Evolutionary conservation across 1,140 invertebrate species (phyloP).

Genomic region (Ephestia elutella): DNA sequence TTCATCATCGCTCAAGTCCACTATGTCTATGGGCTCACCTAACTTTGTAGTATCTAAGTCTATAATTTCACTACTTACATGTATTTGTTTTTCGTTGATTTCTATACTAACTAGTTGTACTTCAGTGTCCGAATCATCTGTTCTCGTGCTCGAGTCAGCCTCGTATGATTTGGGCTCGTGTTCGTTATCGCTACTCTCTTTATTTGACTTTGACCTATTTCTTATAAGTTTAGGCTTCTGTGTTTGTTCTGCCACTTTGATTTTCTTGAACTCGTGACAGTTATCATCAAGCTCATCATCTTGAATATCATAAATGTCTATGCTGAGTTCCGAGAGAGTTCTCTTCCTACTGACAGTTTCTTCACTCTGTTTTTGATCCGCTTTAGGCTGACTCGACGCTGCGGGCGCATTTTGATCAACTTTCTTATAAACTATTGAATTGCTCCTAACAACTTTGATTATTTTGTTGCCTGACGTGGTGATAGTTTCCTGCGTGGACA

Average conservation of each 20-base stretch:
- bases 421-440: constrained; percentile 65
- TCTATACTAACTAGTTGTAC: constrained; percentile 57
- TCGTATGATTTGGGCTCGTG: constrained; percentile 19
- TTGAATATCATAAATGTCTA: constrained; percentile 48
- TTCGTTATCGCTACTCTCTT: constrained; percentile 34
- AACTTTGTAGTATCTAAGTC: constrained; percentile 47
- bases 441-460: constrained; percentile 62
- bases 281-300: constrained; percentile 60
- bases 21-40: constrained; percentile 45
- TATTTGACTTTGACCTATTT: constrained; percentile 40
- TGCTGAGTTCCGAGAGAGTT: constrained; percentile 51
- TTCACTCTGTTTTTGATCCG: constrained; percentile 34
- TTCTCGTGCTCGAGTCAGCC: constrained; percentile 22
- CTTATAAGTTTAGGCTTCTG: constrained; percentile 55
- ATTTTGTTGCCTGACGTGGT: constrained; percentile 62
- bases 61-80: constrained; percentile 44
- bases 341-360: constrained; percentile 43
- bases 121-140: constrained; percentile 52
- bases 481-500: constrained; percentile 57
- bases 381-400: constrained; percentile 27
- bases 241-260: constrained; percentile 50
- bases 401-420: constrained; percentile 40
- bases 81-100: constrained; percentile 27
- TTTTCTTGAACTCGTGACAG: constrained; percentile 61
- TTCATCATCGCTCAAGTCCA: constrained; percentile 61